Conservation (phyloP, 1,140 invertebrate species). For the Drosophila pseudoobscura region DNA sequence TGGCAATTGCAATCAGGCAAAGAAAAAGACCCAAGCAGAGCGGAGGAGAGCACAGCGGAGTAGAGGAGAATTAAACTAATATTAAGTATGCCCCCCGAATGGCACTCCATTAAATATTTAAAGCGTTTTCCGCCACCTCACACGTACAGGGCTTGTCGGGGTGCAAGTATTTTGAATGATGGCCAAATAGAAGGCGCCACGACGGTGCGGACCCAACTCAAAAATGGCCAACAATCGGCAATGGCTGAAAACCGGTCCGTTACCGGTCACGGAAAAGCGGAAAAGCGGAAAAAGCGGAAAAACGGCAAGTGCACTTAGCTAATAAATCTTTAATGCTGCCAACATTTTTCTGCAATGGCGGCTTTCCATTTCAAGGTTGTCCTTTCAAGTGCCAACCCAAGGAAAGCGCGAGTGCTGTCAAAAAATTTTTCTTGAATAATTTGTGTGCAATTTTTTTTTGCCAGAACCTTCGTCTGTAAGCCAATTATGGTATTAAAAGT, state of each 20-base stretch:
- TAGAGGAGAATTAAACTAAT: constrained; percentile 54
- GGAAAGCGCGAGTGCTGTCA: constrained; percentile 66
- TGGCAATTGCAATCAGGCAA: constrained; percentile 37
- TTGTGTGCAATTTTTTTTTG: constrained; percentile 58
- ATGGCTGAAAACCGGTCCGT: background rate
- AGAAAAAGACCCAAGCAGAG: background rate
- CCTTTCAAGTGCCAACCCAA: constrained; percentile 61
- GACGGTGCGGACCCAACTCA: constrained; percentile 54
- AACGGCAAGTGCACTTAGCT: constrained; percentile 73
- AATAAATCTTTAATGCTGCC: constrained; percentile 73
- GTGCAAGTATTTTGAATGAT: constrained; percentile 33
- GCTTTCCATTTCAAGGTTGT: constrained; percentile 69
- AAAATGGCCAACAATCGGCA: constrained; percentile 45
- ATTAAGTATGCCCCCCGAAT: constrained; percentile 55
- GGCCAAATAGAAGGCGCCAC: constrained; percentile 47
- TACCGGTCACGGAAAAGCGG: background rate
- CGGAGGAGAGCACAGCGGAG: background rate
- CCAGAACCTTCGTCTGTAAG: constrained; percentile 72
- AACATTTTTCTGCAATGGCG: constrained; percentile 56
- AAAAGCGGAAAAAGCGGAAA: constrained; percentile 5
- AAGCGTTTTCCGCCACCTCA: background rate
- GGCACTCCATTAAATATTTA: constrained; percentile 20
- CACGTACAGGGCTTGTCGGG: background rate
- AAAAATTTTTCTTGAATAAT: constrained; percentile 77
- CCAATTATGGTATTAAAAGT: constrained; percentile 76